Conservation (phyloP, 2,113 vertebrate genomes). For the Oreotrochilus melanogaster region DNA sequence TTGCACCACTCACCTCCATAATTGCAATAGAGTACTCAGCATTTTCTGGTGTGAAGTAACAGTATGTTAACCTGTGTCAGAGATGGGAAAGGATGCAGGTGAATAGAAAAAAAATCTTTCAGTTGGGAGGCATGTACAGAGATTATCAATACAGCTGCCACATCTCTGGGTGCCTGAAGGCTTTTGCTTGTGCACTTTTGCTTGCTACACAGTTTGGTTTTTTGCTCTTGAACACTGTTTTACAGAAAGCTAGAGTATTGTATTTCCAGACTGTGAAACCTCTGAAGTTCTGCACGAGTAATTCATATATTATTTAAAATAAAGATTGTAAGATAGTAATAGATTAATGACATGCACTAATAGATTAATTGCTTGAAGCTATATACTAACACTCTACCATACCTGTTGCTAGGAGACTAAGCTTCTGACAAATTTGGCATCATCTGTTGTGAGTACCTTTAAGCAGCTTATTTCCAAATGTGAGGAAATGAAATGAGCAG, state of each 20-base stretch:
- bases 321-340: not conserved
- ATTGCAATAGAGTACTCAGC: not conserved
- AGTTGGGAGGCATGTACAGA: not conserved
- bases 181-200: not conserved
- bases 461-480: constrained; percentile 84
- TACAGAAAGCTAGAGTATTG: not conserved
- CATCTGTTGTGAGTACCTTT: constrained; percentile 82
- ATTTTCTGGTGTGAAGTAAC: not conserved
- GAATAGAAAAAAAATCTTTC: not conserved
- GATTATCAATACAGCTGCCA: not conserved
- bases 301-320: not conserved
- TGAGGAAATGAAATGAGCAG: constrained; percentile 23
- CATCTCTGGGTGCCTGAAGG: not conserved
- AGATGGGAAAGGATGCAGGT: not conserved
- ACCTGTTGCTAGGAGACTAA: constrained; percentile 89
- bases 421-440: constrained; percentile 84
- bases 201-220: not conserved
- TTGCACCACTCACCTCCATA: not conserved
- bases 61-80: not conserved
- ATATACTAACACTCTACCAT: constrained; percentile 62
- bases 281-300: not conserved
- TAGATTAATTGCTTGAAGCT: constrained; percentile 48
- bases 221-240: not conserved
- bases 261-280: not conserved
- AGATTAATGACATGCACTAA: not conserved